Conservation (phyloP, 2,888 invertebrate genomes). For the Watsonalla binaria region DNA sequence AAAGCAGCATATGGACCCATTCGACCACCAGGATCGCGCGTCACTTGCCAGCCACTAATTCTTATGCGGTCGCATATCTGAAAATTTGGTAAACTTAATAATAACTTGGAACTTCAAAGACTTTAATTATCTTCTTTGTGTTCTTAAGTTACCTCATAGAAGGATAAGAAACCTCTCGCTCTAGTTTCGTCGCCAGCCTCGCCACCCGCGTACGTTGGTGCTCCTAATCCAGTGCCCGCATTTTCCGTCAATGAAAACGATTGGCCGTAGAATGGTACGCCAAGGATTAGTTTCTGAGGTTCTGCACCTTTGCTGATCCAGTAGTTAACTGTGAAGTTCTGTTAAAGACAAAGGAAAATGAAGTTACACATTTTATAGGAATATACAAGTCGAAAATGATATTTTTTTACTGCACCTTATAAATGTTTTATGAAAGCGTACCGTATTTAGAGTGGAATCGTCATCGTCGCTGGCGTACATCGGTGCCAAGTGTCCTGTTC, state of each 20-base stretch:
- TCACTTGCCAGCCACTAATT: slow-evolving; percentile 86
- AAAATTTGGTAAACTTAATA: background rate
- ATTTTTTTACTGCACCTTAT: background rate
- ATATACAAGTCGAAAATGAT: background rate
- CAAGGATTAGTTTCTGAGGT: slow-evolving; percentile 88
- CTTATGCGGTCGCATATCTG: slow-evolving; percentile 90
- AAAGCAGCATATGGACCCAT: slow-evolving; percentile 93
- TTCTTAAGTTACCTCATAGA: slow-evolving; percentile 84
- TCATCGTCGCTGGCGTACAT: slow-evolving; percentile 88
- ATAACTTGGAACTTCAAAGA: too few relatives aligned
- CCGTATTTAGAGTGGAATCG: slow-evolving; percentile 87
- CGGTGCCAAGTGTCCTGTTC: slow-evolving; percentile 93
- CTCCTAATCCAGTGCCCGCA: slow-evolving; percentile 83
- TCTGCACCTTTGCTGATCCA: slow-evolving; percentile 91
- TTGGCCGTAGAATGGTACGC: slow-evolving; percentile 94
- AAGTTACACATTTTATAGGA: background rate
- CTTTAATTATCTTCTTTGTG: too few relatives aligned
- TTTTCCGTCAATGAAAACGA: slow-evolving; percentile 88
- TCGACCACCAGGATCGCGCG: slow-evolving; percentile 86
- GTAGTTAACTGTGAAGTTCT: slow-evolving; percentile 93
- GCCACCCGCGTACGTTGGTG: slow-evolving; percentile 90
- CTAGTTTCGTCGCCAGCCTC: slow-evolving; percentile 93
- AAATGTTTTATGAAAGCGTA: slow-evolving; percentile 13
- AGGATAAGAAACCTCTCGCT: slow-evolving; percentile 91
- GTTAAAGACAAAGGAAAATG: slow-evolving; percentile 15